These are phyloP conservation scores for Melinopterus prodromus DNA, from an alignment of 2,888 invertebrate genomes.

Conservation along the genomic window DNA sequence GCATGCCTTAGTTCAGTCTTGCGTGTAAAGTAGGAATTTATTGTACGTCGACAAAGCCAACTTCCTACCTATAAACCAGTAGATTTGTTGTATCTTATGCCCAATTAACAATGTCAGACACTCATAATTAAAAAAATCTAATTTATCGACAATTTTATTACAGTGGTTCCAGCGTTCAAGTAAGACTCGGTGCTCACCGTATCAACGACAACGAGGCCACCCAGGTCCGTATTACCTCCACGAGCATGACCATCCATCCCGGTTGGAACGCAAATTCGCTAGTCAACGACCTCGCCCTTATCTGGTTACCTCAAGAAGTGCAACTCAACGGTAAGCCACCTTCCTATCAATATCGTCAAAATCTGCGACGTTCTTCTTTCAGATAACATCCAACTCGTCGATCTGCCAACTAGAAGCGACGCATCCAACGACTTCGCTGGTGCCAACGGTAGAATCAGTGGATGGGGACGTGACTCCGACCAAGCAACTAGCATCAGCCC, in stretches of 20 bases:
- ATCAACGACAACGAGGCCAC: conserved; percentile 49
- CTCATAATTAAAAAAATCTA: no score
- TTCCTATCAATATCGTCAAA: not conserved
- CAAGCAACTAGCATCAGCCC: conserved; percentile 23
- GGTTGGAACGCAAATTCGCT: conserved; percentile 46
- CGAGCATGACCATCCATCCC: conserved; percentile 38
- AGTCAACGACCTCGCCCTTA: conserved; percentile 59
- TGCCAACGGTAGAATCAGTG: conserved; percentile 58
- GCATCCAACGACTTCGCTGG: conserved; percentile 55
- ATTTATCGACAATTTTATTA: conserved; percentile 50
- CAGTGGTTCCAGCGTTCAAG: conserved; percentile 48
- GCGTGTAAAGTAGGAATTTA: no score
- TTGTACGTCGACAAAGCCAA: no score
- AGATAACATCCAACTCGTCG: conserved; percentile 31
- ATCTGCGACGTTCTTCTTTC: not conserved
- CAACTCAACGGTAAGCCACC: conserved; percentile 25
- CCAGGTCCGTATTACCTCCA: conserved; percentile 42
- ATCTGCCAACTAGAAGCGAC: conserved; percentile 36
- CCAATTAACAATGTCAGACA: no score
- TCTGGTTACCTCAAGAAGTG: conserved; percentile 16
- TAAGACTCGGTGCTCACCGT: conserved; percentile 49
- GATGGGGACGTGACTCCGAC: conserved; percentile 54
- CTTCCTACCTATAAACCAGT: no score
- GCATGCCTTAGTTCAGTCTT: no score
- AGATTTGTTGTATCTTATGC: no score